Base-by-base conservation (phyloP, 1,140 invertebrate genomes). In the Pinna nobilis region DNA sequence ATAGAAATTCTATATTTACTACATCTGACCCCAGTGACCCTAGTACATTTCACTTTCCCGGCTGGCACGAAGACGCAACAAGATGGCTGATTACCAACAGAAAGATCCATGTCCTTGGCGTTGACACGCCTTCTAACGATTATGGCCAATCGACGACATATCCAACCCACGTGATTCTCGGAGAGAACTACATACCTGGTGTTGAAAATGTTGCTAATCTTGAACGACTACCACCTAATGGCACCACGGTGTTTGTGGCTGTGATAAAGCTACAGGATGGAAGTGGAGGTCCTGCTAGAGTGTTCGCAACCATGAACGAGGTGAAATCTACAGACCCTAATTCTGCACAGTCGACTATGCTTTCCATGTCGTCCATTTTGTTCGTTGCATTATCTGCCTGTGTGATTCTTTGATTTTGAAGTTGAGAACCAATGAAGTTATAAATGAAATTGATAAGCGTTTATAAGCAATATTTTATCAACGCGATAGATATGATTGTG, bases 101-200 rank as follows among this genome's bases (percentile, higher is more conserved):
- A n/a, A 33, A 74, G 1, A 49, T 82, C 23, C 59, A 77, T 53
- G 63, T 77, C 1, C 30, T 80, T 6, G 82, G 80, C 7, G 73
- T 76, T 1, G 76, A 83, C 74, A 71, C 82, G 55, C 76, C 83
- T 28, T 81, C 77, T 63, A 70, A 60, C 28, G 83, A 84, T 74
- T 80, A 80, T 60, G 78, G 82, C 47, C 73, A 81, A 74, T 72
- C 79, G 30, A 81, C 50, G 11, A 76, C 68, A 25, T 85, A 75
- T 61, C 77, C 77, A 11, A 73, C 77, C 18, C 81, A 85, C 66
- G 37, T 77, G 13, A 11, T 79, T 15, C 60, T 83, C 1, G 76
- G 70, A 2, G 44, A 65, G 9, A 44, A 75, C 28, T 78, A 80
- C 53, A 70, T 81, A 25, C 51, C 70, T 25, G 78, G 79, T 0